phyloP scores from a whole-genome alignment of 2,797 vertebrate genomes.

The Taeniopygia guttata region DNA sequence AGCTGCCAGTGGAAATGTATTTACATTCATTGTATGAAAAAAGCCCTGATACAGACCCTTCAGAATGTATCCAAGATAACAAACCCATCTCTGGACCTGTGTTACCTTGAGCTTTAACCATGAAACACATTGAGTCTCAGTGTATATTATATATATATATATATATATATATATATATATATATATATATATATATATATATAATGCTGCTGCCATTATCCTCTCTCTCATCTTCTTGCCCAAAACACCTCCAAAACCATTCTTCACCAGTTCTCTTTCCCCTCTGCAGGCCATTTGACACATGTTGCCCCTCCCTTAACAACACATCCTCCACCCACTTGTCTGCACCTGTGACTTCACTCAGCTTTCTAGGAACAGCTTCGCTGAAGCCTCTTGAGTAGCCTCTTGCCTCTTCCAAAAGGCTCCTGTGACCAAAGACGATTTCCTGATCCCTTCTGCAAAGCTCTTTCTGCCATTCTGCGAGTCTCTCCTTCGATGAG shows the following conservation, averaged over 20 bases:
- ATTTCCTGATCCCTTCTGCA: background rate
- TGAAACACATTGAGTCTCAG: background rate
- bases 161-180: no score
- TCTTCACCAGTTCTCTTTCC: background rate
- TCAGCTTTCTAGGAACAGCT: background rate
- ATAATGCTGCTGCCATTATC: background rate
- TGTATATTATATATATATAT: no score
- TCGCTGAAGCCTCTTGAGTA: background rate
- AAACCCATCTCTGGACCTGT: background rate
- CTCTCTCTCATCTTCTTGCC: background rate
- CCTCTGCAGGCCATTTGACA: background rate
- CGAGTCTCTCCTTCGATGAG: background rate
- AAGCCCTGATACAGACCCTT: background rate
- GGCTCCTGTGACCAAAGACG: background rate
- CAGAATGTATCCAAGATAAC: background rate
- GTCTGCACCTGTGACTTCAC: background rate
- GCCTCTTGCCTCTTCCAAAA: background rate
- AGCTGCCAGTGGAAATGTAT: background rate
- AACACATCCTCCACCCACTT: background rate
- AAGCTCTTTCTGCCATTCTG: background rate
- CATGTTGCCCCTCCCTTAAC: background rate
- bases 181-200: no score
- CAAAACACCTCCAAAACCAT: background rate
- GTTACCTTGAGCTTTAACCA: background rate
- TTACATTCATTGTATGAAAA: background rate